Evolutionary conservation across 1,140 invertebrate genomes (phyloP), one percentile per base, ranked within the genome.

Genomic region (Pectinophora gossypiella): DNA sequence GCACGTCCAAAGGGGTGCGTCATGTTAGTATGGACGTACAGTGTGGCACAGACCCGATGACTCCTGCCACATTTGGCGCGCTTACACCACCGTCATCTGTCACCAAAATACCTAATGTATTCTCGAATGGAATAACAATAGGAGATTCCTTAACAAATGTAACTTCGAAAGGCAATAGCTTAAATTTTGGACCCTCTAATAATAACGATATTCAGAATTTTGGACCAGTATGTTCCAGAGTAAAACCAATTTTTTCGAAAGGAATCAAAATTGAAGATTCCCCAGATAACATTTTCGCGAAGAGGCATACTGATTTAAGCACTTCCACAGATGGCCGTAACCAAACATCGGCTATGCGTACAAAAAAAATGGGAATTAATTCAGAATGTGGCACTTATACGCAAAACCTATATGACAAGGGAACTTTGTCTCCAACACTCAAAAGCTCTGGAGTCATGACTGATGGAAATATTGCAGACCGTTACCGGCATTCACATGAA

Each of bases 1-100:
- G 70, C 50, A 87, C 84, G 22, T 87, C 84, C 10, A 82, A 82
- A 69, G 84, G 84, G 1, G 61, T 85, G 45, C 72, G 73, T 15
- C 73, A 78, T 32, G 32, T 71, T 4, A 72, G 66, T 35, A 71
- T 76, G 51, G 81, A 86, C 46, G 78, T 71, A 6, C 83, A 86
- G 54, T 87, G 84, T 55, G 76, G 84, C n/a, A 68, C 81, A 3
- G 83, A 85, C 49, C 32, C 55, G 36, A 48, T 44, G 1, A 27
- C 10, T 15, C 5, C 16, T 32, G n/a, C 27, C 27, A 32, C 27
- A 32, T 12, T 12, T 32, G 27, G 27, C 9, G 9, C n/a, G n/a
- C 9, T 32, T 9, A 32, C 27, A 32, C 6, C 27, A 9, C 2
- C 2, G n/a, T 12, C 27, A 32, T 3, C 27, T n/a, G 27, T n/a